These are phyloP conservation scores for Avahi laniger DNA, from an alignment of 2,797 vertebrate species.

Conservation along the genomic window DNA sequence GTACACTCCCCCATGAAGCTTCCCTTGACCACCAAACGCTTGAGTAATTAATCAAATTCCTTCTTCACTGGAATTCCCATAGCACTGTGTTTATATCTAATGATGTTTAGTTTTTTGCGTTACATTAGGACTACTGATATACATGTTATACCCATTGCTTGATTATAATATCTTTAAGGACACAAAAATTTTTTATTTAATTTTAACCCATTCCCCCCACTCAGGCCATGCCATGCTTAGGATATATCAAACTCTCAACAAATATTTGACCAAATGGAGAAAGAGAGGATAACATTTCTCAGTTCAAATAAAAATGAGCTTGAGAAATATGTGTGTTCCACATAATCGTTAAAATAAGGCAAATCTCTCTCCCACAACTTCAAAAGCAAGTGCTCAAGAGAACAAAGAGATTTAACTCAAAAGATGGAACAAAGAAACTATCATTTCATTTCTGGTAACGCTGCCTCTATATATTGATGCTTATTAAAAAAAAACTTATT, in stretches of 20 bases:
- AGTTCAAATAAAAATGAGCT: background rate
- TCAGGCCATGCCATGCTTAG: background rate
- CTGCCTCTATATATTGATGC: background rate
- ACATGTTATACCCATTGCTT: background rate
- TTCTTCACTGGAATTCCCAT: background rate
- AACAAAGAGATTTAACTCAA: background rate
- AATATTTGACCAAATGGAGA: background rate
- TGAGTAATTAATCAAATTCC: background rate
- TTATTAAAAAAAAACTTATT: background rate
- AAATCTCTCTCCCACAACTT: background rate
- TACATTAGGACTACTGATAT: background rate
- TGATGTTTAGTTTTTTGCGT: background rate
- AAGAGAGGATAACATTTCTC: background rate
- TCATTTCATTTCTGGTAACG: background rate
- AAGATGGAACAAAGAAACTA: background rate
- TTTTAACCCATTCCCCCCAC: background rate
- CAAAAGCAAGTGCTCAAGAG: background rate
- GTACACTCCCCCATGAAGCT: background rate
- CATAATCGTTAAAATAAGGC: background rate
- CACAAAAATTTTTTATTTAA: background rate
- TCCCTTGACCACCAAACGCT: background rate
- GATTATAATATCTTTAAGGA: constrained; percentile 1
- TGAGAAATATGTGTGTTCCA: background rate
- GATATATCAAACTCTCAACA: background rate
- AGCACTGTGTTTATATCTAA: background rate